Percentiles rank a stretch among this genome's conserved stretches.
Conservation (phyloP, 2,113 vertebrate genomes). For the Tympanuchus pallidicinctus region DNA sequence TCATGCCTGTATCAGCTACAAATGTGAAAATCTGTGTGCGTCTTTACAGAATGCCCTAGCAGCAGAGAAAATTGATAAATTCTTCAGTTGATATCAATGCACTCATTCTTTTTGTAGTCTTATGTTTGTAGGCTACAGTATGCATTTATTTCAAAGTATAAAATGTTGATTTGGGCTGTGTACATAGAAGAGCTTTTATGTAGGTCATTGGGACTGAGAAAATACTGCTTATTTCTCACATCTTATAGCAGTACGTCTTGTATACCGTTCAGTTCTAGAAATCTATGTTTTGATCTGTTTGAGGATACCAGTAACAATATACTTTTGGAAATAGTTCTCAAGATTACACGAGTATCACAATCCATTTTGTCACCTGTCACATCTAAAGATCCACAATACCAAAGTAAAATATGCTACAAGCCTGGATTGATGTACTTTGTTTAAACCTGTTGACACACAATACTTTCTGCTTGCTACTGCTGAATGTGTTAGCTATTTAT, state of each 20-base stretch:
- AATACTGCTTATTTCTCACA: background rate
- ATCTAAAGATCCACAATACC: conserved; percentile 30
- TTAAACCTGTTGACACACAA: conserved; percentile 52
- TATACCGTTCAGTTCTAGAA: background rate
- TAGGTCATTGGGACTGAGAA: conserved; percentile 25
- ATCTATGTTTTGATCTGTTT: conserved; percentile 39
- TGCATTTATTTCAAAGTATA: conserved; percentile 17
- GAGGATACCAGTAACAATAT: conserved; percentile 42
- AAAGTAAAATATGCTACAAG: conserved; percentile 25
- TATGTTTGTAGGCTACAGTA: background rate
- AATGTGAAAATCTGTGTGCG: rapidly evolving
- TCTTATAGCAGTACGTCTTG: conserved; percentile 1
- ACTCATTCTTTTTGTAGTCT: background rate
- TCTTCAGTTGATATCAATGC: background rate
- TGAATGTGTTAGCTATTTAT: conserved; percentile 47
- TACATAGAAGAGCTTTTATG: conserved; percentile 15
- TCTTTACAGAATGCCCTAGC: too few species aligned
- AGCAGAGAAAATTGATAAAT: background rate
- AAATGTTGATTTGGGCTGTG: conserved; percentile 7
- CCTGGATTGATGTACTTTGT: conserved; percentile 42
- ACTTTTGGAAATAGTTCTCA: conserved; percentile 43
- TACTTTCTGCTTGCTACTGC: conserved; percentile 22
- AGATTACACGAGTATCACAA: conserved; percentile 38
- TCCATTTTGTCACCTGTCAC: conserved; percentile 53
- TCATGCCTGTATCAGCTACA: background rate